Evolutionary conservation across 2,888 invertebrate species (phyloP), one percentile per base, ranked within the genome.

Genomic region (Apodemia hepburni): DNA sequence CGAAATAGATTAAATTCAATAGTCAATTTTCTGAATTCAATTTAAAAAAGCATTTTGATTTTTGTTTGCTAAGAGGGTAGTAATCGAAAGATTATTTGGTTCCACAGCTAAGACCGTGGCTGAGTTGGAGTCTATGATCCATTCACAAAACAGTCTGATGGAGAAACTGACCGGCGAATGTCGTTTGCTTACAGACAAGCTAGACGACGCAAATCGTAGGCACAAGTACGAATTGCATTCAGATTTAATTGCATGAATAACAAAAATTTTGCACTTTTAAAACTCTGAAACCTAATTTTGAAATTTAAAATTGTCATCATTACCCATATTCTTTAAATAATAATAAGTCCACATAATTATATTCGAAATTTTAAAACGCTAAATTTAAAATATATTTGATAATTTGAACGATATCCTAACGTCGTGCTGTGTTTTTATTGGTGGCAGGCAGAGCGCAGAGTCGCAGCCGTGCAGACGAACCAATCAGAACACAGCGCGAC

Each of bases 131-230:
- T 94, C 95, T 87, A 95, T 96, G 95, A 95, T 97, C 92, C 95
- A 95, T 92, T 96, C 95, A 92, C 97, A 97, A 95, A 96, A 96
- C 94, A 95, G 95, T 94, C 96, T 97, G 94, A 96, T 97, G 95
- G 96, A 96, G 93, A 97, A 96, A 94, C 94, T 97, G 92, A 96
- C 96, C 84, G 94, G 93, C 84, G 97, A 97, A 93, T 97, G 97
- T 93, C 97, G 96, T 93, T 93, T 93, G 91, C 94, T 97, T 91
- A 97, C 97, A 84, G 94, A 95, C 92, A 97, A 96, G 94, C 94
- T 97, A 93, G 97, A 38, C 38, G 96, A 96, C 90, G 95, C 96
- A 86, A 95, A 95, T 89, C 93, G 94, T 92, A 95, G 95, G 92
- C 96, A 97, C 95, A 97, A 97, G 97, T 97, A 96, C 94, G 94